A percentile compares a stretch with the other conserved stretches of the same genome.
phyloP scores from a whole-genome alignment of 2,797 vertebrate species.

The Muraenolepis orangiensis region DNA sequence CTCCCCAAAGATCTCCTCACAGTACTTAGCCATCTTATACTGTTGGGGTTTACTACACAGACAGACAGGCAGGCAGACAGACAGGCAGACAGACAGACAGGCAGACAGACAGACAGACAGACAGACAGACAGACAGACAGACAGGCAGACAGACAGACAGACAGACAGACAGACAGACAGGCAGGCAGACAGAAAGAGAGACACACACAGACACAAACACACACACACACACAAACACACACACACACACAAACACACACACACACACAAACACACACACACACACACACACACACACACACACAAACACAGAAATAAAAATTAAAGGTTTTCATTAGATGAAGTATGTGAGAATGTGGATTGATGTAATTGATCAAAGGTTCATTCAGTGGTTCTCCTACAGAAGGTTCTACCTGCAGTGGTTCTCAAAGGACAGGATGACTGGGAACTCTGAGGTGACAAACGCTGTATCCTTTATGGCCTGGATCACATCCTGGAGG shows the following conservation, averaged over 20 bases:
- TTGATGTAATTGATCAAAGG: too few relatives aligned
- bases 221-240: too few relatives aligned
- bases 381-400: too few relatives aligned
- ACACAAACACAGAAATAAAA: too few relatives aligned
- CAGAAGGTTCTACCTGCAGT: slow-evolving; percentile 84
- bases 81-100: slow-evolving; percentile 15
- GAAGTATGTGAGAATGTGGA: too few relatives aligned
- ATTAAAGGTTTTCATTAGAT: too few relatives aligned
- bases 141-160: background rate
- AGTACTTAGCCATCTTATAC: slow-evolving; percentile 99
- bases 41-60: slow-evolving; percentile 93
- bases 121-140: background rate
- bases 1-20: slow-evolving; percentile 95
- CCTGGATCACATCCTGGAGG: slow-evolving; percentile 97
- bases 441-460: slow-evolving; percentile 93
- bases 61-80: slow-evolving; percentile 32
- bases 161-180: too few relatives aligned
- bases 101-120: background rate
- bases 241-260: too few relatives aligned
- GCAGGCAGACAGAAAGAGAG: too few relatives aligned
- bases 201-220: too few relatives aligned
- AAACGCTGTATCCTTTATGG: slow-evolving; percentile 96
- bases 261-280: too few relatives aligned
- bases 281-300: too few relatives aligned
- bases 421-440: slow-evolving; percentile 98